Percentiles rank a stretch among this genome's conserved stretches.
Evolutionary conservation across 1,140 invertebrate species (phyloP).

Genomic region (Heliconius hermathena): DNA sequence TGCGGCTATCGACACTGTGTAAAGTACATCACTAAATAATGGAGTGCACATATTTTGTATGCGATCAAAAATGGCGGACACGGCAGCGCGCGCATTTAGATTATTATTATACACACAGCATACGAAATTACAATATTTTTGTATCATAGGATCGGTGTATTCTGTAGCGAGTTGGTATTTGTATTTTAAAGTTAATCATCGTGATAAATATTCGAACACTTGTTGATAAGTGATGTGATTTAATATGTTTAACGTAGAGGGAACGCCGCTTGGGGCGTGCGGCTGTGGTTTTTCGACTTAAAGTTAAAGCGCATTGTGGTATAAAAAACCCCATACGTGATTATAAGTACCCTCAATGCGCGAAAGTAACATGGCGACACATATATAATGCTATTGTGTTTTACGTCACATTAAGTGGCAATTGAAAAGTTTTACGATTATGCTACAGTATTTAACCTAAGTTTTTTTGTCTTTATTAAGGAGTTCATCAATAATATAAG

Average conservation of each 20-base stretch:
- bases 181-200: slow-evolving; percentile 67
- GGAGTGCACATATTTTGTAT: slow-evolving; percentile 29
- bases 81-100: slow-evolving; percentile 68
- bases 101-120: slow-evolving; percentile 72
- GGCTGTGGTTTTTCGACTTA: slow-evolving; percentile 52
- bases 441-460: background rate
- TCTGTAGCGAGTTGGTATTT: slow-evolving; percentile 75
- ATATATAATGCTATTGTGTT: slow-evolving; percentile 42
- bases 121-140: slow-evolving; percentile 78
- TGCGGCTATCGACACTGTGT: slow-evolving; percentile 47
- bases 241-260: slow-evolving; percentile 60
- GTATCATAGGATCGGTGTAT: slow-evolving; percentile 77
- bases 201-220: slow-evolving; percentile 61
- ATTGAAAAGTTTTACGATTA: slow-evolving; percentile 39
- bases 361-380: slow-evolving; percentile 29
- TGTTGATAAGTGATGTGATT: slow-evolving; percentile 68
- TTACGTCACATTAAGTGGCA: slow-evolving; percentile 29
- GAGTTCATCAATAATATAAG: background rate
- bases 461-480: background rate
- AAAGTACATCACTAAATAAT: slow-evolving; percentile 25
- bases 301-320: slow-evolving; percentile 33
- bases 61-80: slow-evolving; percentile 43
- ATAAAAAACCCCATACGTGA: slow-evolving; percentile 30
- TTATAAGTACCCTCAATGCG: slow-evolving; percentile 26
- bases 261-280: slow-evolving; percentile 71